phyloP scores from a whole-genome alignment of 2,113 vertebrate genomes.

The Suncus etruscus region DNA sequence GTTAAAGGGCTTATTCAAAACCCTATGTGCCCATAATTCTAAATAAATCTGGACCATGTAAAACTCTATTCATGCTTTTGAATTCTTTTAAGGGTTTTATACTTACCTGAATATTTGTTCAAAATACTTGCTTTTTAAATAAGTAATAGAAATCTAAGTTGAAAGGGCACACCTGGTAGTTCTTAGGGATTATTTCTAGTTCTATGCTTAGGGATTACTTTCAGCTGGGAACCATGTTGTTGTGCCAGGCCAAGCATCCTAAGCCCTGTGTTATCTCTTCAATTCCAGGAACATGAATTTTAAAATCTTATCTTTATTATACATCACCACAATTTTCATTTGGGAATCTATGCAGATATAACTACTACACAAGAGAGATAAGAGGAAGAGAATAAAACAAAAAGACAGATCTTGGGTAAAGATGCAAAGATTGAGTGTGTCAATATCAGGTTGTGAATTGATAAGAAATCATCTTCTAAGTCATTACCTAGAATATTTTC shows the following conservation, averaged over 20 bases:
- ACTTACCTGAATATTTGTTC: slow-evolving; percentile 50
- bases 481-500: background rate
- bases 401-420: background rate
- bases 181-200: no score
- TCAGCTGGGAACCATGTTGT: no score
- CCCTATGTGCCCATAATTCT: background rate
- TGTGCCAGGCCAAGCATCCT: no score
- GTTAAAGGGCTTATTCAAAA: background rate
- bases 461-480: background rate
- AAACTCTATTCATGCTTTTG: background rate
- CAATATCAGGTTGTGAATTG: background rate
- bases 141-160: background rate
- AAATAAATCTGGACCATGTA: slow-evolving; percentile 23
- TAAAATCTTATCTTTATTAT: slow-evolving; percentile 6
- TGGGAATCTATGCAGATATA: background rate
- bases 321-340: background rate
- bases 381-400: background rate
- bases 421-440: background rate
- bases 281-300: slow-evolving; percentile 7
- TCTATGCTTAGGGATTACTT: no score
- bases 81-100: slow-evolving; percentile 59
- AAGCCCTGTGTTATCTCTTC: no score
- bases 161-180: no score
- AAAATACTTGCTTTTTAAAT: slow-evolving; percentile 41
- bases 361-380: background rate